These are phyloP conservation scores for Crax fasciolata DNA, from an alignment of 2,797 vertebrate species.

Conservation along the genomic window DNA sequence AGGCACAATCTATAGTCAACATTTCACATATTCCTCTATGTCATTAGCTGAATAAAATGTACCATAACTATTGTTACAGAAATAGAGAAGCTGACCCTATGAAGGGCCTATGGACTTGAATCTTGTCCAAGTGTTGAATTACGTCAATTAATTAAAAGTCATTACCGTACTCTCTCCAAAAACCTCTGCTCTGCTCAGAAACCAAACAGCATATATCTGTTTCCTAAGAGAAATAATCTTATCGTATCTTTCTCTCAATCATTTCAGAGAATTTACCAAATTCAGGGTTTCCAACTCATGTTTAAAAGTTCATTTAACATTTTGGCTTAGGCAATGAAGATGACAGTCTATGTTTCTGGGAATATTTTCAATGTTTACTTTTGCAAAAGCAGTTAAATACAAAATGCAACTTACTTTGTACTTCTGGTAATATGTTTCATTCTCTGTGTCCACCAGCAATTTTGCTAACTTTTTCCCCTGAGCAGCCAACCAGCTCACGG, in stretches of 20 bases:
- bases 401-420: constrained; percentile 85
- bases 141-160: not conserved
- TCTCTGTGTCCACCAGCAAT: constrained; percentile 87
- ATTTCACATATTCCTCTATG: not conserved
- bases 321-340: not conserved
- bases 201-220: fast-evolving
- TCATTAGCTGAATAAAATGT: not conserved
- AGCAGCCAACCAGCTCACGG: constrained; percentile 87
- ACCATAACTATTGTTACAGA: not conserved
- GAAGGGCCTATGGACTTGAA: not conserved
- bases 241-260: not conserved
- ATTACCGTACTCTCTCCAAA: not conserved
- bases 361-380: not conserved
- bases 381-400: not conserved
- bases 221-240: not conserved
- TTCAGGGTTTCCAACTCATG: not conserved
- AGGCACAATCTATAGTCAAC: not conserved
- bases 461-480: constrained; percentile 89
- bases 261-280: not conserved
- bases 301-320: not conserved
- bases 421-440: constrained; percentile 87
- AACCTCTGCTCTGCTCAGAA: not conserved
- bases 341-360: not conserved
- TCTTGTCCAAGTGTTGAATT: not conserved
- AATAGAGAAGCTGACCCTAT: not conserved